Evolutionary conservation across 1,140 invertebrate species (phyloP), one percentile per base, ranked within the genome.

Genomic region (Argopecten irradians): DNA sequence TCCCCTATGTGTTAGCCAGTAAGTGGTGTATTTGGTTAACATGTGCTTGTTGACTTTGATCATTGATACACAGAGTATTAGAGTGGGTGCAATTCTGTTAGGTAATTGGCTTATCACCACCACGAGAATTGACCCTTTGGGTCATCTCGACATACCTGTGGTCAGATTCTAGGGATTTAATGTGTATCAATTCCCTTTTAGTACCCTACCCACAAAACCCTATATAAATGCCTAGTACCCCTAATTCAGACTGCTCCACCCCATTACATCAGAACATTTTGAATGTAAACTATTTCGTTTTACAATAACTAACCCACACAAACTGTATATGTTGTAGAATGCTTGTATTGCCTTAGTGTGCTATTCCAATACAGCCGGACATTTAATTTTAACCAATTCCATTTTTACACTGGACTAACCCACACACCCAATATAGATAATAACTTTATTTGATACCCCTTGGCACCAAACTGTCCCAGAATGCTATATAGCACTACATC

Each of bases 131-230:
- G 55, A 71, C 55, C 55, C 1, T n/a, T 28, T 16, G 55, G 55
- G 22, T 71, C 55, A 71, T 71, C 55, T 71, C 55, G n/a, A 71
- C 14, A 71, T 71, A 71, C 5, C 11, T 71, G 55, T 71, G 55
- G 55, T 71, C 55, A 71, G 55, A 71, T n/a, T 71, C 28, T 71
- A n/a, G 55, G 28, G 22, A 71, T 71, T 71, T 71, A 71, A 71
- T 71, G n/a, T n/a, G n/a, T 0, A 71, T 5, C 55, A 71, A 7
- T 71, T 19, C 43, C 22, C 14, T 22, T 11, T n/a, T n/a, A 28
- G 28, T n/a, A 22, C 55, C 22, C 22, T 19, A 22, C 43, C n/a
- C 22, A 28, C 55, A n/a, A 71, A n/a, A 71, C 55, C 14, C 22
- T 71, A 71, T 71, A 71, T 28, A 28, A 28, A 1, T 28, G n/a